A percentile compares a stretch with the other conserved stretches of the same genome.
These are phyloP conservation scores for Lottia gigantea DNA, from an alignment of 2,888 invertebrate species.

Conservation along the genomic window DNA sequence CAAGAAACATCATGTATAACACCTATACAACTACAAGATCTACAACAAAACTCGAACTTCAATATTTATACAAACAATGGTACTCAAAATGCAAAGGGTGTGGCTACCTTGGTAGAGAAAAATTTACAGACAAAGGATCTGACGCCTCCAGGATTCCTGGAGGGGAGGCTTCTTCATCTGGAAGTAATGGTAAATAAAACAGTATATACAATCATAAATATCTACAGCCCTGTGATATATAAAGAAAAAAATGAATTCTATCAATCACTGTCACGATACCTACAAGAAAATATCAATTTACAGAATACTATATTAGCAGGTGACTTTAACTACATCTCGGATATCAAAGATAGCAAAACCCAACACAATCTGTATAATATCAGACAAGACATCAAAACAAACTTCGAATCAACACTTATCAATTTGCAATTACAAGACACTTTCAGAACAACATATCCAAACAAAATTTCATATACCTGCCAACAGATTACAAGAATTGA, in stretches of 20 bases:
- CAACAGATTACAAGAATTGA: not conserved
- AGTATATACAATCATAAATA: not conserved
- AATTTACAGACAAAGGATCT: too few species aligned
- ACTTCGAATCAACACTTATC: not conserved
- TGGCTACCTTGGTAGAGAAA: too few species aligned
- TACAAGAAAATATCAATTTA: not conserved
- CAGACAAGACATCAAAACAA: not conserved
- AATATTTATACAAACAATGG: too few species aligned
- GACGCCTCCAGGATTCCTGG: too few species aligned
- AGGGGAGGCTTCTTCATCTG: too few species aligned
- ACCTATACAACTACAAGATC: too few species aligned
- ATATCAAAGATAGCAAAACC: not conserved
- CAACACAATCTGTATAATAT: not conserved
- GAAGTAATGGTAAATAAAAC: too few species aligned
- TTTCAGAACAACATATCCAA: not conserved
- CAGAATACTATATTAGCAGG: not conserved
- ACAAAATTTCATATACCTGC: not conserved
- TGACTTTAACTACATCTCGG: not conserved
- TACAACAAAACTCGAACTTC: too few species aligned
- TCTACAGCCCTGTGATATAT: not conserved
- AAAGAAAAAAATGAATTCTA: not conserved
- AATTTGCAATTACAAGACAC: not conserved
- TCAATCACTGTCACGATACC: not conserved
- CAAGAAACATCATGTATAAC: too few species aligned
- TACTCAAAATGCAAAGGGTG: too few species aligned